Evolutionary conservation across 2,888 invertebrate genomes (phyloP).

Genomic region (Caenorhabditis sp.): DNA sequence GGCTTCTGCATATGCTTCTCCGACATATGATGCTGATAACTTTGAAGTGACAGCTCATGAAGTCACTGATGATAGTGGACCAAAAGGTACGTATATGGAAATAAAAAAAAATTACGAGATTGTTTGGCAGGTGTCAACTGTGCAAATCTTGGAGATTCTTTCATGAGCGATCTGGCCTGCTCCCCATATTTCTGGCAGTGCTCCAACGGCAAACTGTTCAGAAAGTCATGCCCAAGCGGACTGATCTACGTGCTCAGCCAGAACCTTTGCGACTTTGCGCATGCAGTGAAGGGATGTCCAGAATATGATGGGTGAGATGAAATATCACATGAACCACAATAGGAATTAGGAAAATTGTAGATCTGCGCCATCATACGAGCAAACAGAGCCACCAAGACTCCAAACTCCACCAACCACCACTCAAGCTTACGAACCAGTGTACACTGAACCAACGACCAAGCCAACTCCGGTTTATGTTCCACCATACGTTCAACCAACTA

Average conservation of each 20-base stretch:
- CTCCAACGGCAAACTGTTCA: conserved; percentile 61
- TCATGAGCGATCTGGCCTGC: conserved; percentile 41
- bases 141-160: conserved; percentile 35
- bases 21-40: conserved; percentile 26
- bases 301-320: conserved; percentile 27
- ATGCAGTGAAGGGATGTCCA: conserved; percentile 51
- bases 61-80: conserved; percentile 9
- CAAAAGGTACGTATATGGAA: conserved; percentile 1
- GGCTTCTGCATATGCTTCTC: conserved; percentile 25
- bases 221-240: conserved; percentile 63
- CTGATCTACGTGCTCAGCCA: conserved; percentile 61
- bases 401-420: conserved; percentile 11
- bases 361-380: neutral
- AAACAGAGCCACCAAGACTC: neutral
- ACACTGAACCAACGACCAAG: conserved; percentile 2
- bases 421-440: neutral
- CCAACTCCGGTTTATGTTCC: neutral
- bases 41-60: conserved; percentile 36
- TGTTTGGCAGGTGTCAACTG: conserved; percentile 56
- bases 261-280: conserved; percentile 62
- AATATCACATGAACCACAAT: neutral
- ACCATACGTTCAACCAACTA: conserved; percentile 15
- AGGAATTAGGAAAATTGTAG: neutral
- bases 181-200: conserved; percentile 66
- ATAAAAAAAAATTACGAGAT: neutral